Conservation (phyloP, 2,113 vertebrate genomes). For the Otus sunia region DNA sequence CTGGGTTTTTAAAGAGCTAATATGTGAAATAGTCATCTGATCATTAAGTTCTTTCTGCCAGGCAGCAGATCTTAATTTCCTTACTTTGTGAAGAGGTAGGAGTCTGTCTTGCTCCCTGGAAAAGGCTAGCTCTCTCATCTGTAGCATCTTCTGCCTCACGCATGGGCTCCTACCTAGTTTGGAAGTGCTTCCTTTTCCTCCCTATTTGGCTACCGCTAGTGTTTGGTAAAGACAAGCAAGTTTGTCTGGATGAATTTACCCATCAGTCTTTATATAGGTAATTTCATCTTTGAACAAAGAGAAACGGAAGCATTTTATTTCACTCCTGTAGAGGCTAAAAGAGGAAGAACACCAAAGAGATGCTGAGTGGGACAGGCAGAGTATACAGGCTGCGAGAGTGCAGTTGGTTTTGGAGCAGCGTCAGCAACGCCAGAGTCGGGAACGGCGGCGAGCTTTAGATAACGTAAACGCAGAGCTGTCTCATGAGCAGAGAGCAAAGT, state of each 20-base stretch:
- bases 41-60: background rate
- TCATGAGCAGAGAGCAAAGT: conserved; percentile 74
- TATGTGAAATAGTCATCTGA: background rate
- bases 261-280: background rate
- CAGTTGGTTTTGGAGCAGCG: conserved; percentile 78
- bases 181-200: background rate
- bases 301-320: background rate
- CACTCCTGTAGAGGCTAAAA: conserved; percentile 64
- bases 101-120: background rate
- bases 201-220: background rate
- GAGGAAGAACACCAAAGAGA: conserved; percentile 69
- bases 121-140: background rate
- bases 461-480: conserved; percentile 76
- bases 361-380: conserved; percentile 61
- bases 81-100: background rate
- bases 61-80: background rate
- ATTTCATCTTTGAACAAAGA: background rate
- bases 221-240: background rate
- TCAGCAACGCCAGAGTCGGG: conserved; percentile 47
- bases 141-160: background rate
- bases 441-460: conserved; percentile 75
- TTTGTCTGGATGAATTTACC: background rate
- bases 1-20: background rate
- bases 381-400: conserved; percentile 39
- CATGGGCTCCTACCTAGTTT: background rate